These are phyloP conservation scores for Sphaeridia pumilis DNA, from an alignment of 2,888 invertebrate genomes.

Conservation along the genomic window DNA sequence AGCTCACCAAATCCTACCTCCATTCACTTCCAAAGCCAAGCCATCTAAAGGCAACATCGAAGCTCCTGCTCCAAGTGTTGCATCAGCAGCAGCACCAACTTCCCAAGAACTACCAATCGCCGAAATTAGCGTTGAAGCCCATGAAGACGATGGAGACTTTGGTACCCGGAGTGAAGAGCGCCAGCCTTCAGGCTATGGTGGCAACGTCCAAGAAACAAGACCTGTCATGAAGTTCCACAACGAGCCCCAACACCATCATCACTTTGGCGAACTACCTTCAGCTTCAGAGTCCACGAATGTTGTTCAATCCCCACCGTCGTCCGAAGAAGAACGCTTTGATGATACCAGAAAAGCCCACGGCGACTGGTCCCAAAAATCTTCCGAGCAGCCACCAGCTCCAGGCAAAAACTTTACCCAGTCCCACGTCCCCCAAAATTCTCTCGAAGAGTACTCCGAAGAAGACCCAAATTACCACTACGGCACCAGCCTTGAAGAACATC, in stretches of 20 bases:
- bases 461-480: background rate
- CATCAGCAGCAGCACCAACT: no score
- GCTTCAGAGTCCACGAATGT: background rate
- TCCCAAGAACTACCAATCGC: conserved; percentile 14
- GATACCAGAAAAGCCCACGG: no score
- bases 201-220: no score
- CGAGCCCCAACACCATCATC: background rate
- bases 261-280: background rate
- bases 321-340: background rate
- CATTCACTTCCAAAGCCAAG: no score
- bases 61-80: no score
- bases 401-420: background rate
- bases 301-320: background rate
- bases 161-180: conserved; percentile 18
- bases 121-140: background rate
- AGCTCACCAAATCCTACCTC: no score
- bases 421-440: background rate
- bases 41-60: no score
- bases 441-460: background rate
- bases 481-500: background rate
- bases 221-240: no score
- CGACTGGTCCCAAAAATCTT: background rate
- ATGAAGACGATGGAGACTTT: conserved; percentile 1
- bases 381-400: no score
- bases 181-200: conserved; percentile 16